Conservation (phyloP, 2,888 invertebrate genomes). For the Watsonalla binaria region DNA sequence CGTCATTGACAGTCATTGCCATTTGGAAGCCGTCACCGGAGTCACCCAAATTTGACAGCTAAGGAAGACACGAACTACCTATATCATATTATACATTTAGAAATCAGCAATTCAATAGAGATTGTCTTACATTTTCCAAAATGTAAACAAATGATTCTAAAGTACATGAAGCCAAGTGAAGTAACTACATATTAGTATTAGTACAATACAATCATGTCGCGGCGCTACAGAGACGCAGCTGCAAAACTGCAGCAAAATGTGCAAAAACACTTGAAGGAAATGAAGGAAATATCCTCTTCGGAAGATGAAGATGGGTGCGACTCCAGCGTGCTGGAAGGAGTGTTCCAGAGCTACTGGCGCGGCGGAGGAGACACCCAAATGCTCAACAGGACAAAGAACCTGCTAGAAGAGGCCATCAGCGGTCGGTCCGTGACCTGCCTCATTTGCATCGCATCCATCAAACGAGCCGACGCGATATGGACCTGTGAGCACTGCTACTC, state of each 20-base stretch:
- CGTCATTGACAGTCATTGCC: constrained; percentile 16
- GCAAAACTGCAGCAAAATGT: constrained; percentile 68
- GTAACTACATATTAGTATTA: neutral
- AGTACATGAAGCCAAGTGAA: neutral
- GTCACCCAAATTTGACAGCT: neutral
- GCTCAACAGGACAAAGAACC: constrained; percentile 81
- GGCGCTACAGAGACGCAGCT: constrained; percentile 64
- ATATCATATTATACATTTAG: no score
- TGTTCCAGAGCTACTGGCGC: constrained; percentile 60
- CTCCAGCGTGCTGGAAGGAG: constrained; percentile 54
- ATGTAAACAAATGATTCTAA: no score
- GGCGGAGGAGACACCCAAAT: constrained; percentile 62
- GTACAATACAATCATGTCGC: constrained; percentile 43
- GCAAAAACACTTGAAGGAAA: constrained; percentile 63
- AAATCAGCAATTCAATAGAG: no score
- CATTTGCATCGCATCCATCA: constrained; percentile 93
- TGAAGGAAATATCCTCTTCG: constrained; percentile 66
- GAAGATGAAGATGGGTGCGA: constrained; percentile 70
- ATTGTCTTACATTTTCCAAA: no score
- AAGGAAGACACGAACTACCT: no score
- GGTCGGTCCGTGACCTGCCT: constrained; percentile 91
- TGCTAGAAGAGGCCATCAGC: constrained; percentile 87
- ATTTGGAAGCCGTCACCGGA: constrained; percentile 14
- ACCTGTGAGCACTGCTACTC: constrained; percentile 90
- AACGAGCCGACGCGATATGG: constrained; percentile 91